A percentile compares a stretch with the other conserved stretches of the same genome.
phyloP scores from a whole-genome alignment of 1,140 invertebrate species.

The Aleiodes sp. region DNA sequence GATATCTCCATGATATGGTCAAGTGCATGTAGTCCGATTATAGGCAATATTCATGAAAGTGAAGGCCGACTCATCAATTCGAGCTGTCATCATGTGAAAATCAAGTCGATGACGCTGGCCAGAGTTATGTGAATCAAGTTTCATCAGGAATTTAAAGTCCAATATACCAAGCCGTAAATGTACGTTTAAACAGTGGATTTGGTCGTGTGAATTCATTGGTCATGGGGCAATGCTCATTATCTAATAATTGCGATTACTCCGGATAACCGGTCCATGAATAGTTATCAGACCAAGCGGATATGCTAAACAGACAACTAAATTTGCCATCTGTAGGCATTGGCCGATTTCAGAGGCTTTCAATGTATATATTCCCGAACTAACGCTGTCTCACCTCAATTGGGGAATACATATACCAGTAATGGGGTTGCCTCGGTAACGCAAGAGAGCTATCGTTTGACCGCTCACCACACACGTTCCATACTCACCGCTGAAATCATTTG shows the following conservation, averaged over 20 bases:
- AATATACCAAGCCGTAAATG: neutral
- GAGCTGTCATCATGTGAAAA: neutral
- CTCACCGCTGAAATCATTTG: neutral
- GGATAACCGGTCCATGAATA: conserved; percentile 47
- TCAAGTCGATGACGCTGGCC: neutral
- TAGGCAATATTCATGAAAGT: neutral
- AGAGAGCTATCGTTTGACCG: conserved; percentile 25
- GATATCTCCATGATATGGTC: too few relatives aligned
- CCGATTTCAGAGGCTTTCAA: conserved; percentile 35
- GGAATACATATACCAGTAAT: conserved; percentile 12
- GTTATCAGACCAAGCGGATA: conserved; percentile 40
- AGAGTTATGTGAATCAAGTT: too few relatives aligned
- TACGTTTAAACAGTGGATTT: neutral
- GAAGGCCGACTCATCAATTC: neutral
- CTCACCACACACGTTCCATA: neutral
- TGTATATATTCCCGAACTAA: neutral
- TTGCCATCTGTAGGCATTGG: conserved; percentile 33
- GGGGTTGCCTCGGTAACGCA: conserved; percentile 3
- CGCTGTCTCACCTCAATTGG: neutral
- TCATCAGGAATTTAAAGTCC: neutral
- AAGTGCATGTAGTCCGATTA: too few relatives aligned
- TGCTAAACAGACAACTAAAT: conserved; percentile 38
- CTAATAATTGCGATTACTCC: conserved; percentile 44
- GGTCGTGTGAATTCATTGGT: conserved; percentile 20
- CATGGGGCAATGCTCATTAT: conserved; percentile 33